phyloP scores from a whole-genome alignment of 2,113 vertebrate genomes.

The Acinonyx jubatus region DNA sequence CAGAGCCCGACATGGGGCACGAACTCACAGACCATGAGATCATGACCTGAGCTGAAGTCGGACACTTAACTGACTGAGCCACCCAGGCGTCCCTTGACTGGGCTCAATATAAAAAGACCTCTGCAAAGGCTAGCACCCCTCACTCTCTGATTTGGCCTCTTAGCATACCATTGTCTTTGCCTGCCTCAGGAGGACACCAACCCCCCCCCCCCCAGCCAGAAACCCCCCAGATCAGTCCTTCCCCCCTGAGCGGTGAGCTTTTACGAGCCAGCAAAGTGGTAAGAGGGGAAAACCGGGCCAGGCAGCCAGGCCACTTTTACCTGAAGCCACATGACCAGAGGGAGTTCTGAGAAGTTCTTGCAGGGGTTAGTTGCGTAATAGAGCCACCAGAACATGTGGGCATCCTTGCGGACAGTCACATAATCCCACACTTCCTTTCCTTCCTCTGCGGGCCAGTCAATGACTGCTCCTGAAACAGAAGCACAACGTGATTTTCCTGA shows the following conservation, averaged over 20 bases:
- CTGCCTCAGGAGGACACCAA: not conserved
- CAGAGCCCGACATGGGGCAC: too few species aligned
- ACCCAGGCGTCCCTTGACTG: not conserved
- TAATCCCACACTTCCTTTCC: conserved; percentile 92
- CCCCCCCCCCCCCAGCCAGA: too few species aligned
- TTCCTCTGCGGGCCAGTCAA: conserved; percentile 54
- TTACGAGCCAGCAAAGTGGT: not conserved
- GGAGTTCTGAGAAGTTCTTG: conserved; percentile 86
- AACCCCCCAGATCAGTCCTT: not conserved
- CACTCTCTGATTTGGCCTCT: not conserved
- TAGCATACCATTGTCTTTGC: not conserved
- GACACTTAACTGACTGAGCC: too few species aligned
- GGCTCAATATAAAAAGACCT: not conserved
- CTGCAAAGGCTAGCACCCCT: not conserved
- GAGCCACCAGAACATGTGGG: conserved; percentile 99
- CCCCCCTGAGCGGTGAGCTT: not conserved
- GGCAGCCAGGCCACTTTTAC: conserved; percentile 78
- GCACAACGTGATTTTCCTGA: not conserved
- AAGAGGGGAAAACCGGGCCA: not conserved
- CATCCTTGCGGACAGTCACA: conserved; percentile 91
- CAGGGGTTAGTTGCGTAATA: conserved; percentile 88
- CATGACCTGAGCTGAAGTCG: too few species aligned
- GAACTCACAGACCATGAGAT: too few species aligned
- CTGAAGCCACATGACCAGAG: conserved; percentile 98
- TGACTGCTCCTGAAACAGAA: conserved; percentile 68